These are phyloP conservation scores for Plecotus auritus DNA, from an alignment of 2,113 vertebrate species.

Conservation along the genomic window DNA sequence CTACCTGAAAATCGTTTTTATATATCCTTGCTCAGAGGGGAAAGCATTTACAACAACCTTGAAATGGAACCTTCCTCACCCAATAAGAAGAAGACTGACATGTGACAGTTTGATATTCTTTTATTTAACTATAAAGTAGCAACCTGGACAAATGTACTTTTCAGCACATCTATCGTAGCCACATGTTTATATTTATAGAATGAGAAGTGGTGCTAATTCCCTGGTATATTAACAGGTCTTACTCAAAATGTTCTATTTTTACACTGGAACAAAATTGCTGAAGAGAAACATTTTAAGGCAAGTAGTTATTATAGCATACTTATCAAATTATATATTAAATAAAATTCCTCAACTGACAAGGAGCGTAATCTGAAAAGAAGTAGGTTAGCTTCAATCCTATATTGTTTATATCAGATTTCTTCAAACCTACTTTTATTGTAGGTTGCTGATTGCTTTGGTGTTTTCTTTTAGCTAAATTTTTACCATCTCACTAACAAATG, in stretches of 20 bases:
- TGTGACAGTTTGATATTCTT: conserved; percentile 31
- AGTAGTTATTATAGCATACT: conserved; percentile 29
- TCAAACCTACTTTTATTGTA: background rate
- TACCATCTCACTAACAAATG: background rate
- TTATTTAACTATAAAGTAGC: conserved; percentile 50
- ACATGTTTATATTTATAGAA: conserved; percentile 53
- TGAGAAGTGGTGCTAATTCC: conserved; percentile 27
- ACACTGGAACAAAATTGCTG: conserved; percentile 53
- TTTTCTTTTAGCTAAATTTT: background rate
- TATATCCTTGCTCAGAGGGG: background rate
- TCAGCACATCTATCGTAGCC: background rate
- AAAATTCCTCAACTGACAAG: conserved; percentile 42
- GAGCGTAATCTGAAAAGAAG: background rate
- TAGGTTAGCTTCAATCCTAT: conserved; percentile 23
- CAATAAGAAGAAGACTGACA: conserved; percentile 17
- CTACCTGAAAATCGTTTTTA: background rate
- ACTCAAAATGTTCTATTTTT: conserved; percentile 58
- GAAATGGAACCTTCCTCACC: background rate
- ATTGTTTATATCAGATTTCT: conserved; percentile 27
- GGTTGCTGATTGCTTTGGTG: background rate
- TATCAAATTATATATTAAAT: conserved; percentile 51
- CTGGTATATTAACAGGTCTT: conserved; percentile 27
- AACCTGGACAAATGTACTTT: conserved; percentile 32
- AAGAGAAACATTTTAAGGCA: conserved; percentile 56
- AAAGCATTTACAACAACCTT: background rate